Percentiles rank a stretch among this genome's conserved stretches.
Evolutionary conservation across 1,140 invertebrate species (phyloP).

Genomic region (Homalodisca vitripennis): DNA sequence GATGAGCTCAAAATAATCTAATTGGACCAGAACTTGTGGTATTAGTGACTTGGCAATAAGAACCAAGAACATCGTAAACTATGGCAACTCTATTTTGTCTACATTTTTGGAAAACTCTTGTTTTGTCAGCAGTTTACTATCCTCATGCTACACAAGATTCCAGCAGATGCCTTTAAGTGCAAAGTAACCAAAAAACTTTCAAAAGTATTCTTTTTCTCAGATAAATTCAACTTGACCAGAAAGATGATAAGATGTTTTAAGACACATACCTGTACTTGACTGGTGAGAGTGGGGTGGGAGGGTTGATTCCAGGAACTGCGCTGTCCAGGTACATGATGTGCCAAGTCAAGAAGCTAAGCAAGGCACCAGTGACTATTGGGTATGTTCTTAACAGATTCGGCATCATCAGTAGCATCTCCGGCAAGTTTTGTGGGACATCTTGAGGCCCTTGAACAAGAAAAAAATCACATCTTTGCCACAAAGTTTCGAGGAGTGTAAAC

Average conservation of each 20-base stretch:
- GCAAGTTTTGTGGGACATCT: not conserved
- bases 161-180: not conserved
- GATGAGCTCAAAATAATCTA: no score
- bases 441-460: no score
- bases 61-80: no score
- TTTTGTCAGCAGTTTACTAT: not conserved
- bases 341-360: constrained; percentile 9
- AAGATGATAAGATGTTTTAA: no score
- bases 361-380: not conserved
- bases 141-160: not conserved
- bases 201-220: no score
- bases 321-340: constrained; percentile 4
- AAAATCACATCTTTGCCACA: no score
- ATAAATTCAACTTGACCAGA: no score
- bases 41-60: no score
- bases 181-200: not conserved
- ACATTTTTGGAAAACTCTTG: not conserved
- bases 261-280: not conserved
- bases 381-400: not conserved
- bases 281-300: not conserved
- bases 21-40: no score
- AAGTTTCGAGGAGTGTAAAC: no score
- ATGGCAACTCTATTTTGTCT: not conserved
- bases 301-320: constrained; percentile 13
- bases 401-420: not conserved